Conservation (phyloP, 2,113 vertebrate genomes). For the Oostethus manadensis region DNA sequence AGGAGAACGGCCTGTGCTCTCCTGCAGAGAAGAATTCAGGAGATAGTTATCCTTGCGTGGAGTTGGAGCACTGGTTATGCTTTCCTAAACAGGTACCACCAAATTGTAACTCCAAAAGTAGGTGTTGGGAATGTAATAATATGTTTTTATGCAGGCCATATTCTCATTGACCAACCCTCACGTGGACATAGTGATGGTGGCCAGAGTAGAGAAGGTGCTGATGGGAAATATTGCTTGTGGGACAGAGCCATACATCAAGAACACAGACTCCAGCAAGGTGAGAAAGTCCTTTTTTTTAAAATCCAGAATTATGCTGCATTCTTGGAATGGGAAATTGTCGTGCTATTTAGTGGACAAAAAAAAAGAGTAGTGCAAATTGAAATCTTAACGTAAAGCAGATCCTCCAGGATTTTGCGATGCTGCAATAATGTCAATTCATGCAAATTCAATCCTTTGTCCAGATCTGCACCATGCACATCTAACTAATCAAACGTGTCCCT, state of each 20-base stretch:
- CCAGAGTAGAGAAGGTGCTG: slow-evolving; percentile 92
- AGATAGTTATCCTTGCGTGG: slow-evolving; percentile 76
- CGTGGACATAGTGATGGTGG: slow-evolving; percentile 90
- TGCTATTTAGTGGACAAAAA: too few relatives aligned
- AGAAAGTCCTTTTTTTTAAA: slow-evolving; percentile 13
- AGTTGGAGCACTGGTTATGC: slow-evolving; percentile 86
- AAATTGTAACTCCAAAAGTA: background rate
- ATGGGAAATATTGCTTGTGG: slow-evolving; percentile 89
- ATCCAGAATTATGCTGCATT: background rate
- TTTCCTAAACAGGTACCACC: slow-evolving; percentile 88
- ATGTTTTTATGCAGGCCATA: slow-evolving; percentile 75
- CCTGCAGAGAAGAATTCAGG: slow-evolving; percentile 72
- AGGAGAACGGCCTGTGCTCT: slow-evolving; percentile 79
- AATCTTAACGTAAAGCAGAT: too few relatives aligned
- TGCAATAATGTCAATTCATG: too few relatives aligned
- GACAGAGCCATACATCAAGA: slow-evolving; percentile 93
- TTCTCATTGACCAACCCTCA: slow-evolving; percentile 94
- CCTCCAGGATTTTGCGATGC: too few relatives aligned
- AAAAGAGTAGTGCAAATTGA: too few relatives aligned
- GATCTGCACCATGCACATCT: too few relatives aligned
- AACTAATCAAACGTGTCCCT: too few relatives aligned
- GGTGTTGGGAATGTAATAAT: background rate
- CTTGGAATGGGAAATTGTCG: background rate
- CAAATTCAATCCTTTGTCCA: too few relatives aligned
- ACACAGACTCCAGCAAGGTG: slow-evolving; percentile 94